Evolutionary conservation across 2,888 invertebrate species (phyloP).

Genomic region (Catocala fraxini): DNA sequence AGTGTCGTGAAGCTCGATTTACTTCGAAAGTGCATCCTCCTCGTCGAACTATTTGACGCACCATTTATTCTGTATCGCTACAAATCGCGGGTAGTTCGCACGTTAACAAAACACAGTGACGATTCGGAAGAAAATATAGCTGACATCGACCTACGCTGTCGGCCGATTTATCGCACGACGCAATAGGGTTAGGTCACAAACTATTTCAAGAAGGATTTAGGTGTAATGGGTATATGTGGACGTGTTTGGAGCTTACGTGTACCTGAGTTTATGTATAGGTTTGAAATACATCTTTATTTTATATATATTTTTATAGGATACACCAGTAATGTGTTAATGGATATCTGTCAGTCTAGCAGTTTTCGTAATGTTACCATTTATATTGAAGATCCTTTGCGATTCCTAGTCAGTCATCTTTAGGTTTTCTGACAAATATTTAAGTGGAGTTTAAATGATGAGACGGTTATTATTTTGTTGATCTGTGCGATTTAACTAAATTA

Average conservation of each 20-base stretch:
- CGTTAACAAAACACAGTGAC: conserved; percentile 42
- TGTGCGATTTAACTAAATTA: too few species aligned
- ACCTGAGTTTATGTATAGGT: conserved; percentile 1
- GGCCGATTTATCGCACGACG: conserved; percentile 35
- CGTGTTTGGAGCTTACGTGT: too few species aligned
- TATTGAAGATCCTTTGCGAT: too few species aligned
- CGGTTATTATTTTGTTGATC: too few species aligned
- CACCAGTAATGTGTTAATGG: too few species aligned
- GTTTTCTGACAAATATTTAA: too few species aligned
- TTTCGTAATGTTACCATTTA: too few species aligned
- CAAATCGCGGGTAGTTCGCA: conserved; percentile 29
- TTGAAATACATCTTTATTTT: background rate
- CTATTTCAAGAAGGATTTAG: conserved; percentile 37
- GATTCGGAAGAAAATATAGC: conserved; percentile 44
- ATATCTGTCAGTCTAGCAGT: too few species aligned
- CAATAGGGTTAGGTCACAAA: conserved; percentile 37
- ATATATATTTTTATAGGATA: background rate
- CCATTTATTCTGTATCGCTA: conserved; percentile 38
- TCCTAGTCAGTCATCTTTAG: too few species aligned
- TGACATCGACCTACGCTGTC: conserved; percentile 22
- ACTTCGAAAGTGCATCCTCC: conserved; percentile 31
- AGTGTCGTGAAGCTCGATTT: conserved; percentile 28
- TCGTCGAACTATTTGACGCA: conserved; percentile 23
- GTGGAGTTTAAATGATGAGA: too few species aligned
- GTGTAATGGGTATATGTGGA: conserved; percentile 28